Conservation (phyloP, 1,140 invertebrate genomes). For the Lysiphlebus fabarum region DNA sequence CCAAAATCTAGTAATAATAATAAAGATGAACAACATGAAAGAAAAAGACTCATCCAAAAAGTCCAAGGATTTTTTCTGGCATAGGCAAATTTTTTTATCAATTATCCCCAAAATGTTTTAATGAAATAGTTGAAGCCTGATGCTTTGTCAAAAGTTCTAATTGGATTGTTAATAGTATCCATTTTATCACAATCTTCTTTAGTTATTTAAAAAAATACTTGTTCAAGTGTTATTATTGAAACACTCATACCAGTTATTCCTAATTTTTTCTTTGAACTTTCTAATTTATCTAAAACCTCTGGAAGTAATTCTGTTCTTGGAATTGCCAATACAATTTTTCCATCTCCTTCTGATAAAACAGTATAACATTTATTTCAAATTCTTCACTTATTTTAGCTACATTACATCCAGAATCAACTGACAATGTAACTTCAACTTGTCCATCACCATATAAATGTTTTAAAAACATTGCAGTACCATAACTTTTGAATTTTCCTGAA, state of each 20-base stretch:
- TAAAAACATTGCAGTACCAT: constrained; percentile 80
- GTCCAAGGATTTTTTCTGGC: constrained; percentile 38
- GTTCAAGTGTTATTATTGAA: constrained; percentile 79
- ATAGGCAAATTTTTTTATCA: constrained; percentile 44
- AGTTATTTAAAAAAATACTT: constrained; percentile 71
- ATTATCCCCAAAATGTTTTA: constrained; percentile 38
- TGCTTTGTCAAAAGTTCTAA: constrained; percentile 32
- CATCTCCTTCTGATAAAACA: constrained; percentile 39
- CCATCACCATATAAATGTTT: constrained; percentile 79
- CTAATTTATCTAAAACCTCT: constrained; percentile 64
- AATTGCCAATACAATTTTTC: constrained; percentile 50
- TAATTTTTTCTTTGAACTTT: constrained; percentile 58
- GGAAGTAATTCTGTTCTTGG: constrained; percentile 57
- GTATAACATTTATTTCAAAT: constrained; percentile 38
- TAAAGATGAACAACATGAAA: constrained; percentile 39
- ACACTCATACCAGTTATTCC: constrained; percentile 75
- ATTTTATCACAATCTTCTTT: constrained; percentile 38
- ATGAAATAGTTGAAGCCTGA: constrained; percentile 33
- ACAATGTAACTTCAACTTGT: constrained; percentile 51
- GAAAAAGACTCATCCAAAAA: constrained; percentile 34
- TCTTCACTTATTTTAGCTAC: constrained; percentile 35
- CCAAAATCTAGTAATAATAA: constrained; percentile 42
- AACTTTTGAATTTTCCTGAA: constrained; percentile 74
- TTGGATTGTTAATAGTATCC: constrained; percentile 32
- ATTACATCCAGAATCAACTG: constrained; percentile 42